phyloP scores from a whole-genome alignment of 2,797 vertebrate species.

The Acanthurus lineatus region DNA sequence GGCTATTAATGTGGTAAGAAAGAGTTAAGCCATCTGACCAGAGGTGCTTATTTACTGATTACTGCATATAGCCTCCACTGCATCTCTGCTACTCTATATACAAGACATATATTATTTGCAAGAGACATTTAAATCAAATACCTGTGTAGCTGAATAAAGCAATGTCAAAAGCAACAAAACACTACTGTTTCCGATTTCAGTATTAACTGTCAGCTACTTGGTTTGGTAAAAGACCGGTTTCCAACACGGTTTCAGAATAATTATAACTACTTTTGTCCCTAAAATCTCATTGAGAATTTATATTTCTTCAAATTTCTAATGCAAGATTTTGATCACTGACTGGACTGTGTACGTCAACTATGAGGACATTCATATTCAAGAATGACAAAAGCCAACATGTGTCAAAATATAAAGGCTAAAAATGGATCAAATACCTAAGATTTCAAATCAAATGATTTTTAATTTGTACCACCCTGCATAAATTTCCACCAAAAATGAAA shows the following conservation, averaged over 20 bases:
- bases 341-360: not conserved
- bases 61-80: not conserved
- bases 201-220: not conserved
- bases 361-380: not conserved
- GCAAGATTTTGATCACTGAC: not conserved
- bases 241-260: too few relatives aligned
- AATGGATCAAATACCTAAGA: not conserved
- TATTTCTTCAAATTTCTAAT: not conserved
- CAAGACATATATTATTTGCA: not conserved
- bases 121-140: not conserved
- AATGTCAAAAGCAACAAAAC: not conserved
- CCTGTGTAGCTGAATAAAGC: not conserved
- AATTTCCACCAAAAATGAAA: too few relatives aligned
- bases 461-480: not conserved
- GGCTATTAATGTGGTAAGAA: not conserved
- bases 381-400: not conserved
- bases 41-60: too few relatives aligned
- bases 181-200: not conserved
- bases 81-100: not conserved
- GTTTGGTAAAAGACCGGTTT: too few relatives aligned
- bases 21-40: not conserved
- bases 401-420: not conserved
- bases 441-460: not conserved
- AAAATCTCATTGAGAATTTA: too few relatives aligned
- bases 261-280: too few relatives aligned